Evolutionary conservation across 1,140 invertebrate species (phyloP).

Genomic region (Meloidogyne hapla): DNA sequence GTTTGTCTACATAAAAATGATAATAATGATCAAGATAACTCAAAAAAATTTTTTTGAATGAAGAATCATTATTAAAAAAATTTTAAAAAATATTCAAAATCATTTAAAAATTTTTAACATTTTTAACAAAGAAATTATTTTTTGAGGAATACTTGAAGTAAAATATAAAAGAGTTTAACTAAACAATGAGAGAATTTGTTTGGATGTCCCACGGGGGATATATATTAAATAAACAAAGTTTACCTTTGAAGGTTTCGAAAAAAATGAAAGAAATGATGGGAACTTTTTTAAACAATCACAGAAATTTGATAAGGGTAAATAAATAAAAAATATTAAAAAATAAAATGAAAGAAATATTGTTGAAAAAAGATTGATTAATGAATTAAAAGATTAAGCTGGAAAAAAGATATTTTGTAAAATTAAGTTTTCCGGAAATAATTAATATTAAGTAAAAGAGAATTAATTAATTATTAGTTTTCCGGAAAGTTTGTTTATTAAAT

Average conservation of each 20-base stretch:
- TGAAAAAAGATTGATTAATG: no score
- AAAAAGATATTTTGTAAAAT: no score
- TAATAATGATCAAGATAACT: not conserved
- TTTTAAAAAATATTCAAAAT: not conserved
- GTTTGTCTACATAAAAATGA: no score
- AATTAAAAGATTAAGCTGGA: no score
- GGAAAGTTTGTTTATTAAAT: no score
- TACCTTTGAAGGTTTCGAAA: not conserved
- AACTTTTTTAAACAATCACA: not conserved
- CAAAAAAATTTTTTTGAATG: not conserved
- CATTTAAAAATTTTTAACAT: not conserved
- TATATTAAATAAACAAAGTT: conserved; percentile 4
- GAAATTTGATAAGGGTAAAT: not conserved
- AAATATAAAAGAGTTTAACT: not conserved
- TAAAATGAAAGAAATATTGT: not conserved
- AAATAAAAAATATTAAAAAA: not conserved
- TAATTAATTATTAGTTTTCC: no score
- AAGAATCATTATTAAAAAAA: not conserved
- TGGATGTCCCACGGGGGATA: conserved; percentile 4
- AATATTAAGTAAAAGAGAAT: not conserved
- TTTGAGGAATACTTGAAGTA: not conserved
- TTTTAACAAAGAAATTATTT: not conserved
- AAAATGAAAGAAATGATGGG: not conserved
- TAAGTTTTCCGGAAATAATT: not conserved
- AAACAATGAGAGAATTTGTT: not conserved